Base-by-base conservation (phyloP, 1,140 invertebrate species). In the Steinernema khuongi region DNA sequence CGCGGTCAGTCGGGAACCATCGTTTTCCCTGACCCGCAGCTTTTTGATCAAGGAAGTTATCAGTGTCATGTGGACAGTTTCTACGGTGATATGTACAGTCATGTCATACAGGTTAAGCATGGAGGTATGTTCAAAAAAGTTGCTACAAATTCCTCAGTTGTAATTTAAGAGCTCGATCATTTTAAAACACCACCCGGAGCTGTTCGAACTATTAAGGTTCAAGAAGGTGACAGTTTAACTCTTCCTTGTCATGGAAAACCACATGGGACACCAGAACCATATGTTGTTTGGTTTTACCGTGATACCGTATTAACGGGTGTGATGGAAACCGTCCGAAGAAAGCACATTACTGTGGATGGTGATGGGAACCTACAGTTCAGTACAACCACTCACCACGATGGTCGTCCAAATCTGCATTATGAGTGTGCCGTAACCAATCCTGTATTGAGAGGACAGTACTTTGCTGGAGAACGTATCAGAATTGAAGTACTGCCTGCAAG, bases 81-180 rank as follows among this genome's bases (percentile, higher is more conserved):
- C 69, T 60, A n/a, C 50, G 22, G 1, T 17, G 31, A 69, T 50
- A 43, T 70, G 69, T 29, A 14, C 19, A 71, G 17, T 97, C 18
- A n/a, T 33, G 18, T 11, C 1, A 97, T 96, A 14, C 79, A 81
- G 60, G 74, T 81, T 28, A 75, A 78, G 60, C 50, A 79, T 7
- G 81, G 80, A 70, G 50, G 79, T 80, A 19, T 18, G 17, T 43
- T 69, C 31, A 17, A 30, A 17, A 2, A 71, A 67, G 69, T 11
- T 70, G 11, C 68, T 70, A 4, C 4, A 18, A 70, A 36, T 19
- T 36, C 18, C 41, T 22, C 66, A 22, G 7, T 7, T 7, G 19
- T 67, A 30, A 7, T 32, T 32, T 31, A 11, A 69, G 68, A 41
- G 70, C 32, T 36, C 33, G 33, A 71, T 19, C 33, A 71, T 30